phyloP scores from a whole-genome alignment of 2,888 invertebrate species.

The Dione vanillae region DNA sequence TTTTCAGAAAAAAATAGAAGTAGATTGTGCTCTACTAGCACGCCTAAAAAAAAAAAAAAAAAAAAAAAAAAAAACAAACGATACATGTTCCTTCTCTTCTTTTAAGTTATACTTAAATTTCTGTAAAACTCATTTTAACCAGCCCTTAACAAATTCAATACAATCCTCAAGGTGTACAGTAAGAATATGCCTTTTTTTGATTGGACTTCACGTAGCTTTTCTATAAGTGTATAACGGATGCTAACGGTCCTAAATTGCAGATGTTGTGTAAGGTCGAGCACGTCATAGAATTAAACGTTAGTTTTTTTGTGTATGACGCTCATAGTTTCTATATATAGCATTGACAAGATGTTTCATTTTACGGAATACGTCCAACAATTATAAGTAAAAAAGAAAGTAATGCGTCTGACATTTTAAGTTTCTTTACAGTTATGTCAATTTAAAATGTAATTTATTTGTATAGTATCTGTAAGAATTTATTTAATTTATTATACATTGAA shows the following conservation, averaged over 20 bases:
- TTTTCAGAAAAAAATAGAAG: too few species aligned
- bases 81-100: not conserved
- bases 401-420: not conserved
- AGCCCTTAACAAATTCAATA: slow-evolving; percentile 5
- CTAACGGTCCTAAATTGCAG: slow-evolving; percentile 29
- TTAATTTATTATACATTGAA: too few species aligned
- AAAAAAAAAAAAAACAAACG: too few species aligned
- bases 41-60: too few species aligned
- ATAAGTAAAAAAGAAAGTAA: not conserved
- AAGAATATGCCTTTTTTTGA: slow-evolving; percentile 17
- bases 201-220: slow-evolving; percentile 1
- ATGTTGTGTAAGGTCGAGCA: slow-evolving; percentile 42
- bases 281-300: slow-evolving; percentile 26
- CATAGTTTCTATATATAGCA: slow-evolving; percentile 18
- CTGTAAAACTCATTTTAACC: not conserved
- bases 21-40: too few species aligned
- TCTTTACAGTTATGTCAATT: too few species aligned
- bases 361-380: not conserved
- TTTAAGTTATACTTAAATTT: not conserved
- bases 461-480: too few species aligned
- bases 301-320: slow-evolving; percentile 22
- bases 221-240: not conserved
- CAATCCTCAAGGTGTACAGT: slow-evolving; percentile 30
- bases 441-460: too few species aligned
- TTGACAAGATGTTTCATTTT: slow-evolving; percentile 17